phyloP scores from a whole-genome alignment of 2,113 vertebrate genomes.

The Pogonocichla stellata region DNA sequence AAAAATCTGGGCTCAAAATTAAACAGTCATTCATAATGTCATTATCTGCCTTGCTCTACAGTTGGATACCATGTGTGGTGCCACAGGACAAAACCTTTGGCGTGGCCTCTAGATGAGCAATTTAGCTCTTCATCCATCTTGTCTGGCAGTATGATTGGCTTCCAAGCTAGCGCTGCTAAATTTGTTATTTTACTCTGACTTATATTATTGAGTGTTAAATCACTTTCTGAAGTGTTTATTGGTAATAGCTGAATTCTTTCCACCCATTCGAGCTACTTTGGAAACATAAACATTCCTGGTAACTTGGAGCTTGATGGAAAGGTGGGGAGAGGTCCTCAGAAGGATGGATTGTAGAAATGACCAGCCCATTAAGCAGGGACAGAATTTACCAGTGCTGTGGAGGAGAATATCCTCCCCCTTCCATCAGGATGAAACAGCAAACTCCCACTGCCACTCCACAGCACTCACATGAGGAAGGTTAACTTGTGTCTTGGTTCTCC shows the following conservation, averaged over 20 bases:
- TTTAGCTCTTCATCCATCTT: slow-evolving; percentile 59
- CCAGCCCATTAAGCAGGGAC: background rate
- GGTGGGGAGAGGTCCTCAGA: background rate
- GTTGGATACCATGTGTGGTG: background rate
- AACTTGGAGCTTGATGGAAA: slow-evolving; percentile 1
- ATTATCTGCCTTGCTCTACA: slow-evolving; percentile 27
- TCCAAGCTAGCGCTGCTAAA: slow-evolving; percentile 26
- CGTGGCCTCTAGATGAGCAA: slow-evolving; percentile 24
- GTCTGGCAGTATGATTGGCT: slow-evolving; percentile 28
- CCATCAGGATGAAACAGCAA: background rate
- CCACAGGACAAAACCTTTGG: slow-evolving; percentile 63
- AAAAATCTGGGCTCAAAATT: slow-evolving; percentile 20
- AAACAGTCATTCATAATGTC: slow-evolving; percentile 50
- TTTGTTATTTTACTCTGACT: slow-evolving; percentile 47
- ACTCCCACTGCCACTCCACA: background rate
- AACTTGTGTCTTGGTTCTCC: background rate
- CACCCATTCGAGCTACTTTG: slow-evolving; percentile 26
- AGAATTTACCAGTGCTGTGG: background rate
- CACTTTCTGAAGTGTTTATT: slow-evolving; percentile 67
- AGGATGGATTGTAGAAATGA: background rate
- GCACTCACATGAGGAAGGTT: background rate
- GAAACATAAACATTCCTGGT: slow-evolving; percentile 25
- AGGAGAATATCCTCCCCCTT: background rate
- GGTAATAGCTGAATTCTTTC: slow-evolving; percentile 56
- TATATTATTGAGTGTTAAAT: slow-evolving; percentile 52